phyloP scores from a whole-genome alignment of 2,888 invertebrate species.

The Rambutsinella grinnellia region DNA sequence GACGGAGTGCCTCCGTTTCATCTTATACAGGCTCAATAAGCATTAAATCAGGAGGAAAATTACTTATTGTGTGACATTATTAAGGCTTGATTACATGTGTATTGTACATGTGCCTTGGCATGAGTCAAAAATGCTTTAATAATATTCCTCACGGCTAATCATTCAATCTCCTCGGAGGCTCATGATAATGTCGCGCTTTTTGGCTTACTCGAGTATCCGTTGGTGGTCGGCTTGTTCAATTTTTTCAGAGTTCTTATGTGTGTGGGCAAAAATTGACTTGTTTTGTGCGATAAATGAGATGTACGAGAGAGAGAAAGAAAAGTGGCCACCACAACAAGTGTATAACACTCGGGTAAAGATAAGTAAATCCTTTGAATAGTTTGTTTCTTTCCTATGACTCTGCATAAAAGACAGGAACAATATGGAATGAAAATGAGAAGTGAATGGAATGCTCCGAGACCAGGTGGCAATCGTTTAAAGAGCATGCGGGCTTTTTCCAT shows the following conservation, averaged over 20 bases:
- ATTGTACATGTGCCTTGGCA: constrained; percentile 28
- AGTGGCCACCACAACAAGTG: too few species aligned
- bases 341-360: too few species aligned
- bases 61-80: constrained; percentile 57
- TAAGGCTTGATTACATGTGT: constrained; percentile 53
- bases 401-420: too few species aligned
- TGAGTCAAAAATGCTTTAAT: constrained; percentile 28
- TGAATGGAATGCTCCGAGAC: constrained; percentile 3
- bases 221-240: constrained; percentile 40
- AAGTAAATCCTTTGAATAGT: too few species aligned
- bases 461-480: constrained; percentile 50
- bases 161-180: constrained; percentile 22
- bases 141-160: constrained; percentile 47
- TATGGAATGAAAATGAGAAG: constrained; percentile 9
- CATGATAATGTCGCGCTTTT: too few species aligned
- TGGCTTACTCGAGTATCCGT: constrained; percentile 17
- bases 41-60: constrained; percentile 58
- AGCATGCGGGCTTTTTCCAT: constrained; percentile 5
- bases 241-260: background rate
- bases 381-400: too few species aligned
- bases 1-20: constrained; percentile 16
- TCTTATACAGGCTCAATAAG: constrained; percentile 47
- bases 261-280: constrained; percentile 53
- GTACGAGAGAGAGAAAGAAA: constrained; percentile 7
- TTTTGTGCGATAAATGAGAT: constrained; percentile 51